Conservation (phyloP, 2,888 invertebrate genomes). For the Sisyra nigra region DNA sequence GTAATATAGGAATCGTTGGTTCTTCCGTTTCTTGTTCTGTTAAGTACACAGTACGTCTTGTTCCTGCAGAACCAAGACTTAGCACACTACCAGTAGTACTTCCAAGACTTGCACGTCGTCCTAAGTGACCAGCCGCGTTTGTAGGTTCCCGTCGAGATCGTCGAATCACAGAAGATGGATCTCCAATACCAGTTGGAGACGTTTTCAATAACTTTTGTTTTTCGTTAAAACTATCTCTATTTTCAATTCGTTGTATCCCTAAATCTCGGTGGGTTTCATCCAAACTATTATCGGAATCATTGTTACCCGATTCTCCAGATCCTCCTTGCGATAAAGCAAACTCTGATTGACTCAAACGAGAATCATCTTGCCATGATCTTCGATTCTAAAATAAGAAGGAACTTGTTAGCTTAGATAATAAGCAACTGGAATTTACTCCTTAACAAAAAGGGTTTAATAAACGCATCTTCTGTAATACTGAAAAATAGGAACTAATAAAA, state of each 20-base stretch:
- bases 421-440: no score
- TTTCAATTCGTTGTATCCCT: constrained; percentile 4
- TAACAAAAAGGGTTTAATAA: no score
- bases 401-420: no score
- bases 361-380: constrained; percentile 55
- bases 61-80: constrained; percentile 63
- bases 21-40: constrained; percentile 43
- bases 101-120: constrained; percentile 6
- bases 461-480: no score
- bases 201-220: background rate
- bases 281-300: constrained; percentile 64
- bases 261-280: constrained; percentile 31
- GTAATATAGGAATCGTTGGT: constrained; percentile 22
- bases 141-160: background rate
- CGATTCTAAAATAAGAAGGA: no score
- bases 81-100: constrained; percentile 35
- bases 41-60: constrained; percentile 67
- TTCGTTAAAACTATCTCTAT: constrained; percentile 6
- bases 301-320: constrained; percentile 44
- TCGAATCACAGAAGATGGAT: background rate
- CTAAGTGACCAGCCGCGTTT: background rate
- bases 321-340: constrained; percentile 46
- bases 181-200: no score
- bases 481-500: no score
- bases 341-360: constrained; percentile 47